Percentiles rank a stretch among this genome's conserved stretches.
phyloP scores from a whole-genome alignment of 1,140 invertebrate species.

The Ceratoteleas bidentatus region DNA sequence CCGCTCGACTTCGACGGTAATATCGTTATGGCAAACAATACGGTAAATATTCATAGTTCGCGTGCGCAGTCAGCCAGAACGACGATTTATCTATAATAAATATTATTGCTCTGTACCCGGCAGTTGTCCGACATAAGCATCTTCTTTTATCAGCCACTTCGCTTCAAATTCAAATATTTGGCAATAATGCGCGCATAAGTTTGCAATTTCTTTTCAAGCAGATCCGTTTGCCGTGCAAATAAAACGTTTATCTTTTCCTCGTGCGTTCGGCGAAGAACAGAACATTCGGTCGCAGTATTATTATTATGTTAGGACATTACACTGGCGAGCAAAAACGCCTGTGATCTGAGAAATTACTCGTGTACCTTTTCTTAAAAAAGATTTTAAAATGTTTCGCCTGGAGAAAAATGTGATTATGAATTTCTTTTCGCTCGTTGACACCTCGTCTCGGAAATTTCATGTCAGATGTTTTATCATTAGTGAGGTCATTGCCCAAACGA shows the following conservation, averaged over 20 bases:
- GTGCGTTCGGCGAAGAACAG: background rate
- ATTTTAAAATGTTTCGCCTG: too few relatives aligned
- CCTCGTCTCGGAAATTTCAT: too few relatives aligned
- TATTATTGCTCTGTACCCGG: conserved; percentile 18
- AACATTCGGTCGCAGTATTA: background rate
- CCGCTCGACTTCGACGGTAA: conserved; percentile 26
- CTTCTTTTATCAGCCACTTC: conserved; percentile 27
- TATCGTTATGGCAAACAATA: conserved; percentile 32
- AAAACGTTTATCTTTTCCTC: background rate
- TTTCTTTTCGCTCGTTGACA: too few relatives aligned
- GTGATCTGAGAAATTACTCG: too few relatives aligned
- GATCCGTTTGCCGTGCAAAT: conserved; percentile 4
- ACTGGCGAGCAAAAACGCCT: too few relatives aligned
- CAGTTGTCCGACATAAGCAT: conserved; percentile 23
- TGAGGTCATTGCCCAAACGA: too few relatives aligned
- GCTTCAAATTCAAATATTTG: conserved; percentile 46
- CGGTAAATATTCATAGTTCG: conserved; percentile 36
- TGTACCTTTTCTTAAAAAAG: too few relatives aligned
- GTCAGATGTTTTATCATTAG: too few relatives aligned
- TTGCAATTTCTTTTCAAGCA: conserved; percentile 20
- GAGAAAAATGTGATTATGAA: too few relatives aligned
- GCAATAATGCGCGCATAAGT: conserved; percentile 14
- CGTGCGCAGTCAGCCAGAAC: conserved; percentile 19
- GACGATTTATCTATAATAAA: conserved; percentile 49
- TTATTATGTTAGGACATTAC: too few relatives aligned